Conservation (phyloP, 2,113 vertebrate genomes). For the Romanogobio albipinnatus region DNA sequence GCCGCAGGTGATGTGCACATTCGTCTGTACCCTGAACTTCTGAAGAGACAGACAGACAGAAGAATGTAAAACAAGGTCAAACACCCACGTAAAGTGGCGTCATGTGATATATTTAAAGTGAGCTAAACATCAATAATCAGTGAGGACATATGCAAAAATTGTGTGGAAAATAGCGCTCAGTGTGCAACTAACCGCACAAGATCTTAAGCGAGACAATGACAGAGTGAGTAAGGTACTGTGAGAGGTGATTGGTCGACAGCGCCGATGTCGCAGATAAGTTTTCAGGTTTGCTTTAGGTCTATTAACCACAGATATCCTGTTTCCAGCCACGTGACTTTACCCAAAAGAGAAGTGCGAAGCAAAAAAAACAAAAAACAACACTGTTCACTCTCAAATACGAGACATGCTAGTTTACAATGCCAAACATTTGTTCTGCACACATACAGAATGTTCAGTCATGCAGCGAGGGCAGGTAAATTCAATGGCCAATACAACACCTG, state of each 20-base stretch:
- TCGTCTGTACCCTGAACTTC: conserved; percentile 89
- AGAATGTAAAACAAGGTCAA: neutral
- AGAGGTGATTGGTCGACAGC: conserved; percentile 71
- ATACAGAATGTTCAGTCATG: conserved; percentile 57
- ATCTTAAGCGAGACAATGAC: conserved; percentile 65
- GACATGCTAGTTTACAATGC: conserved; percentile 8
- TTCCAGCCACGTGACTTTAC: conserved; percentile 74
- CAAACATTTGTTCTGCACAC: conserved; percentile 51
- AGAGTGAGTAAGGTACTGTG: conserved; percentile 64
- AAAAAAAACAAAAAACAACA: neutral
- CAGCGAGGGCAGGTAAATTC: conserved; percentile 1
- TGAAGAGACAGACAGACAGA: conserved; percentile 59
- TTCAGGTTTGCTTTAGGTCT: conserved; percentile 71
- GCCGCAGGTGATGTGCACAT: conserved; percentile 84
- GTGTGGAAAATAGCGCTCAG: conserved; percentile 66
- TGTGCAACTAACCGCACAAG: conserved; percentile 63
- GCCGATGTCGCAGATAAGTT: conserved; percentile 69
- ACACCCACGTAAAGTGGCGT: neutral
- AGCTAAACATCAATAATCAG: neutral
- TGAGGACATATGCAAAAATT: conserved; percentile 10
- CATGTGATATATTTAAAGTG: neutral
- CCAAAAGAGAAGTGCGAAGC: conserved; percentile 28
- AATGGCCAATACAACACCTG: conserved; percentile 11
- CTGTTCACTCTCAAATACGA: neutral
- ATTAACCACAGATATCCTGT: conserved; percentile 87